Evolutionary conservation across 2,113 vertebrate species (phyloP).

Genomic region (Clarias batrachus): DNA sequence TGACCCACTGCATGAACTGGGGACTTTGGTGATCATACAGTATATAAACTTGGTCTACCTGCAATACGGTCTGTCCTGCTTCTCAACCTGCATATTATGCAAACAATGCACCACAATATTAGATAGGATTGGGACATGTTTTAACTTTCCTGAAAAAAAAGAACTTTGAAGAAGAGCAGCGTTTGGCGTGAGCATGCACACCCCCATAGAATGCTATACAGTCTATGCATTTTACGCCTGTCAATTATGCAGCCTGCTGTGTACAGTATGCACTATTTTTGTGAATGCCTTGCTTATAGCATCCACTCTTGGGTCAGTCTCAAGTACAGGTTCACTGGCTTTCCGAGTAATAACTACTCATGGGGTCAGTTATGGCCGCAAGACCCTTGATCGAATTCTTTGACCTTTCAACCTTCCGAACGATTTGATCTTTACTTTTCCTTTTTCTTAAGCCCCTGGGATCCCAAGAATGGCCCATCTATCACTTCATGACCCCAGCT

Average conservation of each 20-base stretch:
- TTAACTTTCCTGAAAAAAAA: neutral
- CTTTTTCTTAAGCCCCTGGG: neutral
- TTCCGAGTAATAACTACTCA: conserved; percentile 36
- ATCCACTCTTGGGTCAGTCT: conserved; percentile 26
- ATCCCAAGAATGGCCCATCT: neutral
- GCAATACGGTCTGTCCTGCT: neutral
- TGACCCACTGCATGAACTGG: neutral
- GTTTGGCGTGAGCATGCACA: neutral
- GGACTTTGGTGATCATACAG: neutral
- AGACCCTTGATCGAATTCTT: conserved; percentile 21
- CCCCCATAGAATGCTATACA: neutral
- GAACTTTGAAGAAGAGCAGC: neutral
- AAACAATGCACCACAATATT: neutral
- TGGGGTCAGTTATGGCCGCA: neutral
- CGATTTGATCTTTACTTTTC: conserved; percentile 17
- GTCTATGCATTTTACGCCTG: neutral
- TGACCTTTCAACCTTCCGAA: conserved; percentile 5
- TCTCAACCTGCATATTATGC: neutral
- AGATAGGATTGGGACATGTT: neutral
- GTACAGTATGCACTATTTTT: neutral
- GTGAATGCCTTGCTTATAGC: neutral
- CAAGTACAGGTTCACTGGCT: conserved; percentile 11
- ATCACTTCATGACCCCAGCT: conserved; percentile 20
- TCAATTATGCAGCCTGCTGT: neutral
- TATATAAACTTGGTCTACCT: neutral